These are phyloP conservation scores for Drosophila ochracea DNA, from an alignment of 2,888 invertebrate species.

Conservation along the genomic window DNA sequence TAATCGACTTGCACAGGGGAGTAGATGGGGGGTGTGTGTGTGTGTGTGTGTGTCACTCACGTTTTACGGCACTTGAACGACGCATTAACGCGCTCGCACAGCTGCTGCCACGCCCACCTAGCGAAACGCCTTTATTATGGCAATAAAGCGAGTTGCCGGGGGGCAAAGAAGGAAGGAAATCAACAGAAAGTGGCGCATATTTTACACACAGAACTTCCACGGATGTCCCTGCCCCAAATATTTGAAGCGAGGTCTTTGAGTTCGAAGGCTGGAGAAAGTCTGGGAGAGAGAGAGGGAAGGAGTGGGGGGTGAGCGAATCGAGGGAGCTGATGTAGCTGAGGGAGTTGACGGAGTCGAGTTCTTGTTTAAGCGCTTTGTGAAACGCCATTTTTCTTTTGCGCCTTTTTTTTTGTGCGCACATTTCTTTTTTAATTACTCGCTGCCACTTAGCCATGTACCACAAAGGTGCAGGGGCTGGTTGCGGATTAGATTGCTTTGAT, in stretches of 20 bases:
- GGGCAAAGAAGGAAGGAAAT: conserved; percentile 13
- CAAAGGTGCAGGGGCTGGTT: not conserved
- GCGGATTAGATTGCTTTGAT: conserved; percentile 56
- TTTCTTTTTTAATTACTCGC: conserved; percentile 77
- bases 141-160: conserved; percentile 62
- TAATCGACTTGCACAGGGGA: conserved; percentile 62
- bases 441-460: conserved; percentile 64
- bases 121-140: conserved; percentile 71
- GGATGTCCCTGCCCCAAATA: conserved; percentile 19
- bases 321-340: not conserved
- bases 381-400: conserved; percentile 52
- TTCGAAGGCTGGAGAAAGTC: conserved; percentile 13
- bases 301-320: no score
- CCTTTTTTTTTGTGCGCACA: conserved; percentile 69
- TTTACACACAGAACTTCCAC: conserved; percentile 63
- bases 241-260: conserved; percentile 17
- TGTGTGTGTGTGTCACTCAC: conserved; percentile 65
- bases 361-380: conserved; percentile 55
- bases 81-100: conserved; percentile 81
- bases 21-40: conserved; percentile 5
- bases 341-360: not conserved
- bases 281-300: no score
- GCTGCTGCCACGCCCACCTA: conserved; percentile 58
- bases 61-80: conserved; percentile 81
- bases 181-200: conserved; percentile 70